These are phyloP conservation scores for Goniozus legneri DNA, from an alignment of 1,140 invertebrate genomes.

Conservation along the genomic window DNA sequence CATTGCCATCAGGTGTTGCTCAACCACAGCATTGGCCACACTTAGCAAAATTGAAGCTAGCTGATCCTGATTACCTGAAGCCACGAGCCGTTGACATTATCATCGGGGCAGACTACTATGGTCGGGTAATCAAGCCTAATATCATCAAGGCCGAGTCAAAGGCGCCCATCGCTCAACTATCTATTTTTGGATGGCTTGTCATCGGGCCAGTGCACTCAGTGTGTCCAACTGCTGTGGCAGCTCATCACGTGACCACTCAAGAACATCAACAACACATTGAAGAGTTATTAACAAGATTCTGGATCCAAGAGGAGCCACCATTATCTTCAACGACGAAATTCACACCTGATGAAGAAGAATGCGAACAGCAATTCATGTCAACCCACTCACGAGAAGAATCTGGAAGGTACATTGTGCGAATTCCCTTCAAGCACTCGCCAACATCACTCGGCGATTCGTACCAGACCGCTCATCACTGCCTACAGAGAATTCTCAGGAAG, in stretches of 20 bases:
- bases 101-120: too few species aligned
- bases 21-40: conserved; percentile 13
- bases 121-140: too few species aligned
- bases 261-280: too few species aligned
- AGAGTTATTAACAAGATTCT: too few species aligned
- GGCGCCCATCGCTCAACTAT: conserved; percentile 16
- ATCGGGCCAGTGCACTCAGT: conserved; percentile 6
- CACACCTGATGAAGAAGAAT: not conserved
- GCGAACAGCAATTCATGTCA: conserved; percentile 2
- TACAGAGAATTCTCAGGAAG: conserved; percentile 12
- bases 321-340: too few species aligned
- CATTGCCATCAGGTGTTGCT: not conserved
- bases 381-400: conserved; percentile 2
- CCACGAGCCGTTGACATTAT: conserved; percentile 17
- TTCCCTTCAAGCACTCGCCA: not conserved
- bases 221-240: too few species aligned
- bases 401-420: not conserved
- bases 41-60: conserved; percentile 8
- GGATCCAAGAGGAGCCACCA: too few species aligned
- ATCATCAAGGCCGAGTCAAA: too few species aligned
- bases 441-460: conserved; percentile 16
- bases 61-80: conserved; percentile 16
- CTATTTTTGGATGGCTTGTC: too few species aligned
- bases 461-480: conserved; percentile 9
- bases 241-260: too few species aligned